Conservation (phyloP, 2,113 vertebrate genomes). For the Xiphophorus hellerii region DNA sequence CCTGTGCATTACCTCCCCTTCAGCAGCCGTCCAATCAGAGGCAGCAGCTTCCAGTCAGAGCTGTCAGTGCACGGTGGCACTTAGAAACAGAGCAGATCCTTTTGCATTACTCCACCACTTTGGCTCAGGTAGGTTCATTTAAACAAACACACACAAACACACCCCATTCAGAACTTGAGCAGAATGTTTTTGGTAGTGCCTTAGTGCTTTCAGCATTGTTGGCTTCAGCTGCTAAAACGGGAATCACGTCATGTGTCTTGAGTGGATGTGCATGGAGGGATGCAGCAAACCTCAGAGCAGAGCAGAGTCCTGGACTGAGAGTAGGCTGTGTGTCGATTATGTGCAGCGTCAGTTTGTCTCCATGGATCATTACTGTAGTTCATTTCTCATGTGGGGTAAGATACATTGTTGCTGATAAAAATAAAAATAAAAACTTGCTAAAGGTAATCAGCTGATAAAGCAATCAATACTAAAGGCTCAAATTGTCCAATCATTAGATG, state of each 20-base stretch:
- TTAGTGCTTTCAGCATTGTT: background rate
- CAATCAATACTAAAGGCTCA: background rate
- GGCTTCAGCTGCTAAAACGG: slow-evolving; percentile 13
- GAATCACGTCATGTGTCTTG: slow-evolving; percentile 9
- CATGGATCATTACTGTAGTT: background rate
- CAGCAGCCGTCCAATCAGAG: slow-evolving; percentile 56
- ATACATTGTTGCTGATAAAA: background rate
- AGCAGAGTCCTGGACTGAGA: slow-evolving; percentile 20
- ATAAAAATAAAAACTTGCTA: background rate
- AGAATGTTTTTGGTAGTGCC: background rate
- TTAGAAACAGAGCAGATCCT: slow-evolving; percentile 70
- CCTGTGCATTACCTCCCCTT: slow-evolving; percentile 22
- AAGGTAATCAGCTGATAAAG: background rate
- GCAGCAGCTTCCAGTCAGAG: slow-evolving; percentile 59
- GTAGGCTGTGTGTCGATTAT: slow-evolving; percentile 12
- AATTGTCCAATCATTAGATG: background rate
- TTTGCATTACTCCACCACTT: slow-evolving; percentile 40
- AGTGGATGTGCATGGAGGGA: slow-evolving; percentile 4
- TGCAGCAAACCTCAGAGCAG: slow-evolving; percentile 20
- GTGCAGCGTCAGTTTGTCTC: slow-evolving; percentile 21
- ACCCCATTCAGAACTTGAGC: slow-evolving; percentile 21
- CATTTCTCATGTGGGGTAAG: background rate
- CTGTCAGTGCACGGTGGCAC: slow-evolving; percentile 65
- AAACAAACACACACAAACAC: slow-evolving; percentile 13
- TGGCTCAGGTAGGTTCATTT: slow-evolving; percentile 74